Conservation (phyloP, 1,140 invertebrate species). For the Calycopis cecrops region DNA sequence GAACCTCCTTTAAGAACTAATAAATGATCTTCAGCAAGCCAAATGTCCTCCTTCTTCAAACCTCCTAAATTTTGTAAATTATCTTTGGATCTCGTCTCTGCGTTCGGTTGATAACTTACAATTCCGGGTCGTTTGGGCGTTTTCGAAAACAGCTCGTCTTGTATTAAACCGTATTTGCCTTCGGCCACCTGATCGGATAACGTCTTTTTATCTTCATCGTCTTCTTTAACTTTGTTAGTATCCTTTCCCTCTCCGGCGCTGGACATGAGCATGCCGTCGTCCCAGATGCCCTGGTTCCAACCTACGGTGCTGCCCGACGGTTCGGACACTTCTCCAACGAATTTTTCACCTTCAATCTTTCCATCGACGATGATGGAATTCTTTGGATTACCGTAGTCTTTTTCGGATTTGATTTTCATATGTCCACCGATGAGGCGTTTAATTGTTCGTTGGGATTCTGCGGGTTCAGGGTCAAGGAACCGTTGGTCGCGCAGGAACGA, state of each 20-base stretch:
- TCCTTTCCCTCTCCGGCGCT: conserved; percentile 81
- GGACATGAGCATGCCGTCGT: conserved; percentile 79
- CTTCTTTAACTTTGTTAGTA: conserved; percentile 67
- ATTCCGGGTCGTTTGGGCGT: conserved; percentile 84
- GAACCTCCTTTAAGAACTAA: conserved; percentile 87
- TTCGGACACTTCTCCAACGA: conserved; percentile 60
- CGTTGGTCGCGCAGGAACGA: conserved; percentile 72
- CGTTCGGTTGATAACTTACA: conserved; percentile 85
- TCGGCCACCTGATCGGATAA: conserved; percentile 90
- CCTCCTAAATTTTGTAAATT: conserved; percentile 87
- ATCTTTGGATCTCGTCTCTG: conserved; percentile 84
- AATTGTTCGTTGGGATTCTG: conserved; percentile 71
- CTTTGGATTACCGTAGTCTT: conserved; percentile 56
- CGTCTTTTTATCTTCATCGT: conserved; percentile 87
- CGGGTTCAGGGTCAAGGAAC: conserved; percentile 51
- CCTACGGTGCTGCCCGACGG: conserved; percentile 68
- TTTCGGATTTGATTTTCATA: conserved; percentile 67
- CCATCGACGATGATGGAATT: conserved; percentile 56
- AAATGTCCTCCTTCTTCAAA: conserved; percentile 89
- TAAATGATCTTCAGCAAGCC: conserved; percentile 91
- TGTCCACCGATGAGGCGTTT: conserved; percentile 79
- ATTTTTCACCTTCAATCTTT: conserved; percentile 64
- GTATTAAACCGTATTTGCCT: conserved; percentile 91
- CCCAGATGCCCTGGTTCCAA: conserved; percentile 77
- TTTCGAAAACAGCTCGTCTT: conserved; percentile 85